Percentiles rank a stretch among this genome's conserved stretches.
Conservation (phyloP, 2,888 invertebrate genomes). For the Acleris sparsana region DNA sequence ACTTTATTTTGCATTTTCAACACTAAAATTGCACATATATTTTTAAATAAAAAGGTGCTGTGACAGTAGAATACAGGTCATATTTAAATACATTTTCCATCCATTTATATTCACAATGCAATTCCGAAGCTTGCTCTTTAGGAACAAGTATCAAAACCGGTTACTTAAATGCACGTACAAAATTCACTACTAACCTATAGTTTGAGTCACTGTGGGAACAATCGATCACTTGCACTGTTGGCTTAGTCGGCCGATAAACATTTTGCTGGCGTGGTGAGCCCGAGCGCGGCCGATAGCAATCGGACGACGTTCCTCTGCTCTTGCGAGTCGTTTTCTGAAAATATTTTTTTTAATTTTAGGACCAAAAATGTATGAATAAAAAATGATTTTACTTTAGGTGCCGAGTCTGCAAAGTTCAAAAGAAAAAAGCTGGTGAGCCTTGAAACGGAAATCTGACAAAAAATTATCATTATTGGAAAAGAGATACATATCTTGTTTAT, state of each 20-base stretch:
- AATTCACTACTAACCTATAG: slow-evolving; percentile 25
- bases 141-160: neutral
- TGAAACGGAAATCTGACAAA: too few relatives aligned
- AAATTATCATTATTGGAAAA: too few relatives aligned
- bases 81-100: slow-evolving; percentile 9
- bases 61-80: neutral
- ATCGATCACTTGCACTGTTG: slow-evolving; percentile 8
- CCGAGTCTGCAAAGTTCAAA: too few relatives aligned
- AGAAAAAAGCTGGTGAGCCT: too few relatives aligned
- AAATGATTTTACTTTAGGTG: too few relatives aligned
- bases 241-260: slow-evolving; percentile 52
- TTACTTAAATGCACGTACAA: slow-evolving; percentile 27
- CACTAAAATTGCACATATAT: neutral
- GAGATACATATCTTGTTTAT: too few relatives aligned
- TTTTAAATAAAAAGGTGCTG: neutral
- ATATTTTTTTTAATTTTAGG: too few relatives aligned
- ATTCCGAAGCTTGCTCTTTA: too few relatives aligned
- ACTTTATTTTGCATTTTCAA: too few relatives aligned
- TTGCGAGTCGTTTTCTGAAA: slow-evolving; percentile 88
- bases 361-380: too few relatives aligned
- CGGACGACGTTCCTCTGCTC: slow-evolving; percentile 92
- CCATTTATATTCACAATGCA: slow-evolving; percentile 8
- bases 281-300: slow-evolving; percentile 90
- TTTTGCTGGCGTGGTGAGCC: slow-evolving; percentile 80
- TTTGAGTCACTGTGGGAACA: slow-evolving; percentile 9